Evolutionary conservation across 1,140 invertebrate genomes (phyloP).

Genomic region (Neuroterus valhalla): DNA sequence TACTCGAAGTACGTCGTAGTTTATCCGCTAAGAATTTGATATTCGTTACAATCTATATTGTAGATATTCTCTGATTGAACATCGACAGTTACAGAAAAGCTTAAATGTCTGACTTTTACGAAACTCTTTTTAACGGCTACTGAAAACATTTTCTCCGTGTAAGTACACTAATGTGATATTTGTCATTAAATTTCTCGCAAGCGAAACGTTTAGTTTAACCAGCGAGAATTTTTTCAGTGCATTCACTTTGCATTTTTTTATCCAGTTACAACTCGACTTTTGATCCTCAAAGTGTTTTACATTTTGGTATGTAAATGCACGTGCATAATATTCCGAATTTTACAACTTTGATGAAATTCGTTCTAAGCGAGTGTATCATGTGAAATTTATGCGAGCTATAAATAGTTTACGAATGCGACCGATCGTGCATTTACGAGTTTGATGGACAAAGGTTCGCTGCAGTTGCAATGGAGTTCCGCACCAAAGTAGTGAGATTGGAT

Average conservation of each 20-base stretch:
- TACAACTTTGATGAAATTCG: constrained; percentile 31
- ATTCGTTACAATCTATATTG: no score
- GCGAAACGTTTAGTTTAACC: no score
- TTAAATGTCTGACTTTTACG: no score
- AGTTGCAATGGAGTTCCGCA: constrained; percentile 44
- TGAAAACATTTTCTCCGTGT: no score
- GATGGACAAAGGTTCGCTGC: constrained; percentile 41
- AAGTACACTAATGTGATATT: no score
- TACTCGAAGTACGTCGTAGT: no score
- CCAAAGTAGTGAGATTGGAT: constrained; percentile 43
- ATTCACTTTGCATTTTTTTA: background rate
- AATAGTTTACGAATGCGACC: constrained; percentile 50
- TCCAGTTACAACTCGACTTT: background rate
- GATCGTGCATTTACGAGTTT: constrained; percentile 44
- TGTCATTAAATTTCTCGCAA: no score
- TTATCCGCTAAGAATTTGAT: no score
- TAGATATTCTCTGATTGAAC: no score
- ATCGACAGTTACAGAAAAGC: no score
- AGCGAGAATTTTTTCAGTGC: no score
- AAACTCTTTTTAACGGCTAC: no score
- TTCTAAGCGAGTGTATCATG: constrained; percentile 22
- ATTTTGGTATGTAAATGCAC: constrained; percentile 22
- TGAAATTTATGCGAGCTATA: constrained; percentile 46
- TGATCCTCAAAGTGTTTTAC: constrained; percentile 3
- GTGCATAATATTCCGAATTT: constrained; percentile 9